Conservation (phyloP, 2,113 vertebrate genomes). For the Pycnonotus jocosus region DNA sequence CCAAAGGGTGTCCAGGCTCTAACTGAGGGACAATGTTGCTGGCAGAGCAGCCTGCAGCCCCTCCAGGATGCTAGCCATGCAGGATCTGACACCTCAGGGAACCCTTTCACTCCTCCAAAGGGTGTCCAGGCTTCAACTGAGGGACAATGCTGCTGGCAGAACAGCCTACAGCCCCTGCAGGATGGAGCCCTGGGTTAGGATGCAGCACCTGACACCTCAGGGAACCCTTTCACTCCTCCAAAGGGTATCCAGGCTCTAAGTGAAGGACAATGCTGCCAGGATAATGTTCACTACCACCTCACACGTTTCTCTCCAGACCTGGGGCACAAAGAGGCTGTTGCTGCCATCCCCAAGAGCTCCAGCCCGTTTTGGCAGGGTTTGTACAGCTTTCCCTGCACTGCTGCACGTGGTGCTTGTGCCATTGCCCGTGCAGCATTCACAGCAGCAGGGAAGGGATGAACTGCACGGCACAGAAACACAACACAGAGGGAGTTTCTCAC, state of each 20-base stretch:
- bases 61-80: neutral
- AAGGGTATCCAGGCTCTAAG: neutral
- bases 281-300: neutral
- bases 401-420: neutral
- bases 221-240: neutral
- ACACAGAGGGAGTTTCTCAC: neutral
- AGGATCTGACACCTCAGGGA: too few relatives aligned
- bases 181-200: rapidly evolving
- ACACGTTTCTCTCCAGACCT: neutral
- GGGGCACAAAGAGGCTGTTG: neutral
- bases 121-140: too few relatives aligned
- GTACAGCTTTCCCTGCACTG: neutral
- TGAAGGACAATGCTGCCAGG: neutral
- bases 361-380: neutral
- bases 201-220: neutral
- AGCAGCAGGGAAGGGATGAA: neutral
- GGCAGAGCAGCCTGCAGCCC: neutral
- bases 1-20: too few relatives aligned
- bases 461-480: neutral
- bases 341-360: neutral
- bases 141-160: too few relatives aligned
- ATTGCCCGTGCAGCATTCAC: neutral
- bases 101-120: too few relatives aligned
- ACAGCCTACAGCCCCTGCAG: too few relatives aligned
- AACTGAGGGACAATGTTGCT: too few relatives aligned